Percentiles rank a stretch among this genome's conserved stretches.
These are phyloP conservation scores for Vanessa cardui DNA, from an alignment of 2,888 invertebrate genomes.

Conservation along the genomic window DNA sequence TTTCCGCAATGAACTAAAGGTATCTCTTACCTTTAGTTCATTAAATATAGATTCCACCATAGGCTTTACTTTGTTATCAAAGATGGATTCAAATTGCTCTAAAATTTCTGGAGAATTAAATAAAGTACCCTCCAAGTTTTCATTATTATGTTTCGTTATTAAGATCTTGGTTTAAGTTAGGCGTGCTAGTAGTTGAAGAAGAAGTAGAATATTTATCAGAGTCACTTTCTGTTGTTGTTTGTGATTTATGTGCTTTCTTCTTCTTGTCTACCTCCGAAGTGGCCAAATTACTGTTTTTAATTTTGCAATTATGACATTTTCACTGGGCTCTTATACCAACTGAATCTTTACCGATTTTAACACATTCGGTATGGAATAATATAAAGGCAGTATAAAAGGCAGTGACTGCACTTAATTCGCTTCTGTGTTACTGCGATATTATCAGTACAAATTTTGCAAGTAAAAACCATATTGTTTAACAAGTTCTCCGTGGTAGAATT, in stretches of 20 bases:
- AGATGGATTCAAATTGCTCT: slow-evolving; percentile 3
- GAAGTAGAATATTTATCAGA: neutral
- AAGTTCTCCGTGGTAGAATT: neutral
- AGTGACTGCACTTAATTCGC: slow-evolving; percentile 2
- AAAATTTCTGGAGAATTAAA: slow-evolving; percentile 3
- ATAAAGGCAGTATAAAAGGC: slow-evolving; percentile 3
- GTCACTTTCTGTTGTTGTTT: neutral
- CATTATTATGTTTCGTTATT: slow-evolving; percentile 1
- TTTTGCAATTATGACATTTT: slow-evolving; percentile 3
- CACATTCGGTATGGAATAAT: slow-evolving; percentile 3
- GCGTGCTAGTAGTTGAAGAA: slow-evolving; percentile 2
- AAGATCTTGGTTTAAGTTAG: neutral
- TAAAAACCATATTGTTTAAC: slow-evolving; percentile 2
- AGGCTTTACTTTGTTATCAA: slow-evolving; percentile 3
- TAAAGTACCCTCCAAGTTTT: slow-evolving; percentile 1
- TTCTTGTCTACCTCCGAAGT: slow-evolving; percentile 2
- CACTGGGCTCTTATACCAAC: neutral
- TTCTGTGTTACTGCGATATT: slow-evolving; percentile 3
- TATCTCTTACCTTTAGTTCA: slow-evolving; percentile 1
- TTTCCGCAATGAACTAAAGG: slow-evolving; percentile 3
- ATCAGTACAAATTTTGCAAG: slow-evolving; percentile 3
- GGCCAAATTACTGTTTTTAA: slow-evolving; percentile 2
- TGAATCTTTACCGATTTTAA: neutral
- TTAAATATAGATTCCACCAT: slow-evolving; percentile 3
- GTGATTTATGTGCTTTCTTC: slow-evolving; percentile 1